A percentile compares a stretch with the other conserved stretches of the same genome.
Conservation (phyloP, 2,888 invertebrate species). For the Listrodromus nycthemerus region DNA sequence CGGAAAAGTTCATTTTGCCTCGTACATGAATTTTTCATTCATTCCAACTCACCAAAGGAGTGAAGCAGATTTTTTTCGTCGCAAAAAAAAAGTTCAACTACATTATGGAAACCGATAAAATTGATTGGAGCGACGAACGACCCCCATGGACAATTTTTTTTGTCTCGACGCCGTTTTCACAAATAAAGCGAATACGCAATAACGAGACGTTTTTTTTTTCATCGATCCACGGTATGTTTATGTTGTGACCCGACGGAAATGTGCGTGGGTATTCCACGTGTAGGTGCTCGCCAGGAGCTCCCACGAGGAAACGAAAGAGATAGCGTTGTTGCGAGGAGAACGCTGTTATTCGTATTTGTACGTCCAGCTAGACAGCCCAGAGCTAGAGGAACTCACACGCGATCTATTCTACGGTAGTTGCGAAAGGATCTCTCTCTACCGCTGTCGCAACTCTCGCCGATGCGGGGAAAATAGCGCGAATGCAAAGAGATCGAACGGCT, state of each 20-base stretch:
- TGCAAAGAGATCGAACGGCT: conserved; percentile 45
- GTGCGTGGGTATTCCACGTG: conserved; percentile 61
- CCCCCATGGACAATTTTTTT: neutral
- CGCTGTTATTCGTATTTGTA: conserved; percentile 35
- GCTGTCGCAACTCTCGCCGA: conserved; percentile 41
- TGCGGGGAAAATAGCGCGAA: conserved; percentile 23
- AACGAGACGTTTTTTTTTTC: neutral
- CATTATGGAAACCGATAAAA: neutral
- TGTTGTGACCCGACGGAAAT: conserved; percentile 38
- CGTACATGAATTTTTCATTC: neutral
- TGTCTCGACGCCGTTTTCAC: neutral
- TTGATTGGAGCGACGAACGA: neutral
- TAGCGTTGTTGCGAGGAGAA: conserved; percentile 3
- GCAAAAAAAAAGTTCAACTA: neutral
- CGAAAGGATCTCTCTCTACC: conserved; percentile 45
- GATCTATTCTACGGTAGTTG: conserved; percentile 41
- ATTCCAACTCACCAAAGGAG: neutral
- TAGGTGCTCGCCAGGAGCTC: conserved; percentile 59
- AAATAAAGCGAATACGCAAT: neutral
- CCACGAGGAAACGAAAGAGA: conserved; percentile 47
- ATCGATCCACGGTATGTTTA: conserved; percentile 24
- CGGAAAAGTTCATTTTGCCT: neutral
- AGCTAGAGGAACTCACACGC: conserved; percentile 37
- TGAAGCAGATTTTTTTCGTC: neutral
- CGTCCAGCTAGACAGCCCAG: conserved; percentile 34